Base-by-base conservation (phyloP, 2,113 vertebrate species). In the Scalopus aquaticus region DNA sequence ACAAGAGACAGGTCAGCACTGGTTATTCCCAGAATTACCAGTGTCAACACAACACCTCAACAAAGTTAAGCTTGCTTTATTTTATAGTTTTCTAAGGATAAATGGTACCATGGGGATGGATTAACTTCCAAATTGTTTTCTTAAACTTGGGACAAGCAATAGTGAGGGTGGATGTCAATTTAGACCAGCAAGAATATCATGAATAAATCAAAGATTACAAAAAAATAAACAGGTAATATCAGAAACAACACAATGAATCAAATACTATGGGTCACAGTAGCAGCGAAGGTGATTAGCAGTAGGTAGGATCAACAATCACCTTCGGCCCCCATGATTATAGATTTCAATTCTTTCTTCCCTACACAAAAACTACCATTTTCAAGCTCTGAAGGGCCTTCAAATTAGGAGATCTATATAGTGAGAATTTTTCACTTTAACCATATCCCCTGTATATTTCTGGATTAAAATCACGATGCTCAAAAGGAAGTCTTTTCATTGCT, bases 401-500 rank as follows among this genome's bases (percentile, higher is more conserved):
- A 24, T 90, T 56, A 81, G n/a, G n/a, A n/a, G 11, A 84, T 16
- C 49, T 51, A 2, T 9, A 84, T 0, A 56, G 69, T 62, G 26
- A 76, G 49, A 64, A 88, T 44, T 49, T 22, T 42, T 13, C 15
- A 69, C 37, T 60, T 60, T 72, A 65, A 90, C 51, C 30, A 19
- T 37, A 42, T 26, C 58, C n/a, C 42, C 24, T 72, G 20, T 5
- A 42, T 54, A 56, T 62, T 28, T 54, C 37, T 56, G 64, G 67
- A 77, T 64, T 88, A 69, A 83, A 91, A 51, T 39, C 30, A 58
- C 91, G 88, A 87, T 54, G 37, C 78, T 87, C 42, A 81, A 13
- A 72, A 44, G 9, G 20, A 94, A 79, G 35, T 65, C 58, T 89
- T 95, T 88, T 84, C 42, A 42, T 77, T 70, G 54, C 15, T 20